phyloP scores from a whole-genome alignment of 2,797 vertebrate genomes.

The Crenichthys baileyi region DNA sequence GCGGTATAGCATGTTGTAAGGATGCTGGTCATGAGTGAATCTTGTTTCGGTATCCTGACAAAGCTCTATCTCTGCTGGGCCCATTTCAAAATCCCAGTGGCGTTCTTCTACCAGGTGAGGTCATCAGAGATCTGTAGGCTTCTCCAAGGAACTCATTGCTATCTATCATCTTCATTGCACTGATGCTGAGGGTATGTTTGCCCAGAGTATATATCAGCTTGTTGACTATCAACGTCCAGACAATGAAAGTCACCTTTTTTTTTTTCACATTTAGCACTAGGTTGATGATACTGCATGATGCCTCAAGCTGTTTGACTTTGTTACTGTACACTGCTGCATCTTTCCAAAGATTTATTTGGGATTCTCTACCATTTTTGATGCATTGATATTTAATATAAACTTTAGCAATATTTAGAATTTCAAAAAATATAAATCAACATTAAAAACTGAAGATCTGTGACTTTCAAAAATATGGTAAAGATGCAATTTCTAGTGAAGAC shows the following conservation, averaged over 20 bases:
- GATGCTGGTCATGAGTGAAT: background rate
- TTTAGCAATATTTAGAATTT: too few relatives aligned
- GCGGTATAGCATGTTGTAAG: background rate
- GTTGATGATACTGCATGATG: background rate
- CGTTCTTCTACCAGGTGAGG: background rate
- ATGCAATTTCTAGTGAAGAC: too few relatives aligned
- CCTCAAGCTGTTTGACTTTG: background rate
- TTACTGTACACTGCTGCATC: background rate
- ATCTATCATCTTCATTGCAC: background rate
- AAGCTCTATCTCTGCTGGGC: background rate
- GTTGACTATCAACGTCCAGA: background rate
- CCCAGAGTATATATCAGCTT: background rate
- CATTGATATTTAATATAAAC: background rate
- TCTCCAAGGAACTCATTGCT: background rate
- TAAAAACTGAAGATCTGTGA: too few relatives aligned
- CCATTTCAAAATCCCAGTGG: constrained; percentile 4
- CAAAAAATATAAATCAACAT: too few relatives aligned
- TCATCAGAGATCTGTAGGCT: background rate
- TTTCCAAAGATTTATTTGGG: background rate
- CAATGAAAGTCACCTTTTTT: background rate
- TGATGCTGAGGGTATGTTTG: too few relatives aligned
- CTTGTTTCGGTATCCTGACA: background rate
- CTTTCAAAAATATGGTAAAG: too few relatives aligned
- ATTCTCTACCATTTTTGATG: background rate
- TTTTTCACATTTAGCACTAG: background rate